Evolutionary conservation across 2,113 vertebrate genomes (phyloP).

Genomic region (Blennius ocellaris): DNA sequence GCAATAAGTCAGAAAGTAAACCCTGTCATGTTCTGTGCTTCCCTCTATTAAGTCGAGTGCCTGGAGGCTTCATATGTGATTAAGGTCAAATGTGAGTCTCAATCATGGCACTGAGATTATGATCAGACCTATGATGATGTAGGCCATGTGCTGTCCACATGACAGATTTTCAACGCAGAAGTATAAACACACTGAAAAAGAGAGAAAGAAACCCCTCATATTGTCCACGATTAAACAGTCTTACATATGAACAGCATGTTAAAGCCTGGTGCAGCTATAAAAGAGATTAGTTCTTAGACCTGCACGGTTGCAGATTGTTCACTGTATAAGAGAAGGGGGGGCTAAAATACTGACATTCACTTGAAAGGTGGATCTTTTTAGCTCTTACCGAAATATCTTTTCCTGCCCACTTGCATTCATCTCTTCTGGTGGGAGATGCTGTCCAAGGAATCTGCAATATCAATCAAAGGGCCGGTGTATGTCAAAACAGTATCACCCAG

Average conservation of each 20-base stretch:
- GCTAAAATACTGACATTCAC: slow-evolving; percentile 35
- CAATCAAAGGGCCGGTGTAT: slow-evolving; percentile 51
- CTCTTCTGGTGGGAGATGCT: slow-evolving; percentile 90
- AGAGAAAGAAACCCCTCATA: not conserved
- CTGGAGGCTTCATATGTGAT: slow-evolving; percentile 41
- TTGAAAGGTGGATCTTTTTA: slow-evolving; percentile 33
- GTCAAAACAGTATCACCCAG: slow-evolving; percentile 30
- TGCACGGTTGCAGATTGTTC: slow-evolving; percentile 21
- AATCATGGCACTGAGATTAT: slow-evolving; percentile 34
- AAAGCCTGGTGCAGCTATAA: not conserved
- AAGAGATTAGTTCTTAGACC: slow-evolving; percentile 6
- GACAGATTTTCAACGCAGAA: slow-evolving; percentile 42
- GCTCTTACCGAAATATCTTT: slow-evolving; percentile 94
- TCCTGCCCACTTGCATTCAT: slow-evolving; percentile 98
- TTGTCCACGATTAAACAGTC: slow-evolving; percentile 17
- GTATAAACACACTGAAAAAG: slow-evolving; percentile 19
- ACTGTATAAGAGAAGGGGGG: slow-evolving; percentile 29
- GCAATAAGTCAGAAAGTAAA: slow-evolving; percentile 13
- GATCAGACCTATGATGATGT: slow-evolving; percentile 20
- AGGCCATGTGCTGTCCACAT: slow-evolving; percentile 22
- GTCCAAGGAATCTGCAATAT: slow-evolving; percentile 92
- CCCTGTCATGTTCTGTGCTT: slow-evolving; percentile 1
- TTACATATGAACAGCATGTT: not conserved
- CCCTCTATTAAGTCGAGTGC: slow-evolving; percentile 23
- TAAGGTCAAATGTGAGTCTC: slow-evolving; percentile 54